Conservation (phyloP, 2,888 invertebrate species). For the Heliconius cydno region DNA sequence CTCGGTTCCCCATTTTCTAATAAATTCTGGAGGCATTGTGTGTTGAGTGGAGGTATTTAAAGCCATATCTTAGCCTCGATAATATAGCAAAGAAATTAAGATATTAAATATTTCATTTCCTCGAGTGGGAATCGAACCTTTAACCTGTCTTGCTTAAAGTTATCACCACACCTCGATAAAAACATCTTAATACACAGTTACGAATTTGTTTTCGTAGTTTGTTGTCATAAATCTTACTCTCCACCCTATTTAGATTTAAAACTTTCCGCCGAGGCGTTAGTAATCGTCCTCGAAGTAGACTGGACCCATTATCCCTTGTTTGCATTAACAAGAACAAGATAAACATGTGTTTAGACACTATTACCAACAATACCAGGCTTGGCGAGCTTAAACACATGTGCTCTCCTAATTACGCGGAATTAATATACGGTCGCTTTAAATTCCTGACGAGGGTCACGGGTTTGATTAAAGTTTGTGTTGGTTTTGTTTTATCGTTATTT, state of each 20-base stretch:
- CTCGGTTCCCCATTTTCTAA: not conserved
- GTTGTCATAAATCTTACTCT: not conserved
- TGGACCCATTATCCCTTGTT: slow-evolving; percentile 35
- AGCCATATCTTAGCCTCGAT: too few species aligned
- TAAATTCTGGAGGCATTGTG: too few species aligned
- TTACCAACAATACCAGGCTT: slow-evolving; percentile 31
- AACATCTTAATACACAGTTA: not conserved
- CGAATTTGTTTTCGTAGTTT: slow-evolving; percentile 3
- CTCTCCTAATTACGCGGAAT: slow-evolving; percentile 29
- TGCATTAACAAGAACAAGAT: slow-evolving; percentile 37
- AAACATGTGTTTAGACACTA: slow-evolving; percentile 37
- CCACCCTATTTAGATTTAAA: slow-evolving; percentile 16
- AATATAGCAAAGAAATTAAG: too few species aligned
- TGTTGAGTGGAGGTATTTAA: too few species aligned
- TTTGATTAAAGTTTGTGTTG: slow-evolving; percentile 11
- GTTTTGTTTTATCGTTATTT: not conserved
- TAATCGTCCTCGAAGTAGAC: slow-evolving; percentile 29
- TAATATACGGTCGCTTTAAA: slow-evolving; percentile 21
- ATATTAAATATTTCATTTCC: too few species aligned
- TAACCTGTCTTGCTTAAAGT: too few species aligned
- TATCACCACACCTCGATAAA: too few species aligned
- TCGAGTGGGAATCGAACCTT: too few species aligned
- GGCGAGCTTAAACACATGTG: slow-evolving; percentile 25
- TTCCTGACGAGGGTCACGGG: slow-evolving; percentile 18
- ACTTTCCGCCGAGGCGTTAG: not conserved